Evolutionary conservation across 2,888 invertebrate species (phyloP), one percentile per base, ranked within the genome.

Genomic region (Neoaliturus tenellus): DNA sequence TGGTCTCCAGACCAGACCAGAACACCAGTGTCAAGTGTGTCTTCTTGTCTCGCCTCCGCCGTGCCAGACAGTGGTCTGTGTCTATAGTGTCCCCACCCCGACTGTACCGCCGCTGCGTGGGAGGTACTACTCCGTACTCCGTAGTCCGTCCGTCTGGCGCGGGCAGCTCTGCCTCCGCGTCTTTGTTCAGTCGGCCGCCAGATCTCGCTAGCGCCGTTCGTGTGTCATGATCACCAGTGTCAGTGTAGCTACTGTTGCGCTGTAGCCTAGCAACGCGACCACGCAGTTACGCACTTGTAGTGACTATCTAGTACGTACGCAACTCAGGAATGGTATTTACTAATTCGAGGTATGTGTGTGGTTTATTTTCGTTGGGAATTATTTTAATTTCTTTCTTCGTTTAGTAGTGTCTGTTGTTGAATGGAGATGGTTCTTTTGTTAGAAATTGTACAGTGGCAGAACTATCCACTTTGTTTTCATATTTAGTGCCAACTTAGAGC

Each of bases 321-420:
- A 51, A 33, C 12, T 31, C 55, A 78, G 78, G 78, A 78, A 78
- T 78, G 78, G 78, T 78, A 51, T 78, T 78, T 78, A 78, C 78
- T 51, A 78, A 78, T 35, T 78, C 78, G 35, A 78, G 78, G 78
- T 78, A 78, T 28, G 73, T 75, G 0, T 44, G 23, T 39, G 20
- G 20, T 62, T 62, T 8, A 28, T 5, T 62, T 62, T 28, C 17
- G 62, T 62, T 62, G 28, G 62, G 28, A 28, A 62, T 62, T 62
- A 62, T 62, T 62, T 51, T 62, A 28, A 62, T 62, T 62, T 62
- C 14, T 62, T 31, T 62, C 62, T 62, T 62, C 4, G 28, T 23
- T 17, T 62, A 23, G 23, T 20, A 51, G 44, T 8, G 17, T 17
- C 35, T 17, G 17, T 44, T 44, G 44, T 44, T 44, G n/a, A n/a